Evolutionary conservation across 1,140 invertebrate genomes (phyloP), one percentile per base, ranked within the genome.

Genomic region (Cardiocondyla obscurior): DNA sequence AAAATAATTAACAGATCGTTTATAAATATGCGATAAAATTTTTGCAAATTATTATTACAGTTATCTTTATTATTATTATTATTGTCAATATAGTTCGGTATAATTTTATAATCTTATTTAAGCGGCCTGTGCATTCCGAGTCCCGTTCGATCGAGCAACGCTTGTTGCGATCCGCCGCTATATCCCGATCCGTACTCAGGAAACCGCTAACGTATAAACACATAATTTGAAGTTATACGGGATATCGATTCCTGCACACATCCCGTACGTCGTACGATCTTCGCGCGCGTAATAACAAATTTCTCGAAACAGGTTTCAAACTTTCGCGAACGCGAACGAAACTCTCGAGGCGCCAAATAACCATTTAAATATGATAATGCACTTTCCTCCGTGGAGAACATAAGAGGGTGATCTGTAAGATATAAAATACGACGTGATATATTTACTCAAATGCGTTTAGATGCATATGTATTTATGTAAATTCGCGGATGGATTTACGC

Each of bases 291-390:
- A 65, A 51, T 36, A 36, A 51, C 30, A 65, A 77, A 77, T 77
- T 77, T 77, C 44, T n/a, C 30, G 22, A 67, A 67, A 77, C 74
- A 39, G 62, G 62, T 79, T 79, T 67, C 28, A 22, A 39, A 67
- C 16, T 30, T 53, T 28, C 14, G 14, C 46, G 19, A 65, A 51
- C 30, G 22, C n/a, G 22, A 39, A n/a, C 33, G 33, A 36, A 39
- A 55, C 39, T 60, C n/a, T 60, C 14, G 16, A 73, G 33, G 33
- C 44, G 42, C 14, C 57, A 64, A 49, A 28, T 58, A 25, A 60
- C 30, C 58, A 22, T 76, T 64, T 76, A 64, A 76, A 64, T 76
- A 76, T 53, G 62, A 53, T 79, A 53, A 79, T 69, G 46, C 16
- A 53, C 12, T 67, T 8, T 25, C 22, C 49, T 16, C 46, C 16